Percentiles rank a stretch among this genome's conserved stretches.
Conservation (phyloP, 2,888 invertebrate species). For the Ferdinandea cuprea region DNA sequence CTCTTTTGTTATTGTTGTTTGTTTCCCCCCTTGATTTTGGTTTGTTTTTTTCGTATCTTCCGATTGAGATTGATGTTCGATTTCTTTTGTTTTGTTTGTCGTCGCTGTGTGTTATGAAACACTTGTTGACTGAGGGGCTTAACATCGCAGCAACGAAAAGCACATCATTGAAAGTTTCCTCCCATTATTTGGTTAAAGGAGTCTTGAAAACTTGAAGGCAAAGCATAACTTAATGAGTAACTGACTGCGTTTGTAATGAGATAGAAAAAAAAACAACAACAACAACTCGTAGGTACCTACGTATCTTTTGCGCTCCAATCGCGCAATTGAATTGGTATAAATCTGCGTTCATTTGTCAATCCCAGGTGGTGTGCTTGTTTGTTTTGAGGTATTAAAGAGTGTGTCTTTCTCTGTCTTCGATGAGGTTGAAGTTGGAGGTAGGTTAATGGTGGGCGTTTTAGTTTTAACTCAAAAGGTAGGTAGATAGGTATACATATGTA, state of each 20-base stretch:
- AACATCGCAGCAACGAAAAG: background rate
- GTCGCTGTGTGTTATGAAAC: slow-evolving; percentile 14
- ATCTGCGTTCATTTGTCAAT: slow-evolving; percentile 57
- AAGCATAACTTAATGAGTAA: background rate
- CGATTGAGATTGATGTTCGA: slow-evolving; percentile 40
- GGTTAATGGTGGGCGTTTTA: slow-evolving; percentile 28
- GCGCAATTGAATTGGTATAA: slow-evolving; percentile 57
- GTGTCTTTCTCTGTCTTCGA: slow-evolving; percentile 19
- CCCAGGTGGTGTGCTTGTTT: slow-evolving; percentile 32
- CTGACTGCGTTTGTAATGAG: slow-evolving; percentile 38
- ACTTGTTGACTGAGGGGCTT: slow-evolving; percentile 62
- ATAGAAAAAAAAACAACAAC: slow-evolving; percentile 22
- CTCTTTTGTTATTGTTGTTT: slow-evolving; percentile 20
- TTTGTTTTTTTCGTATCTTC: slow-evolving; percentile 39
- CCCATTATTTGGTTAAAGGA: slow-evolving; percentile 46
- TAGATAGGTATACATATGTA: slow-evolving; percentile 3
- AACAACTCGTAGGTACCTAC: too few species aligned
- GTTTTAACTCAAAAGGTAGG: background rate
- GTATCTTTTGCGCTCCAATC: slow-evolving; percentile 62
- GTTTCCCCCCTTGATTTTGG: background rate
- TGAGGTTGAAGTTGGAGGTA: background rate
- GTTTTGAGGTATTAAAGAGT: background rate
- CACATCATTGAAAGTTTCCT: slow-evolving; percentile 47
- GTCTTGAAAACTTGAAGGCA: background rate
- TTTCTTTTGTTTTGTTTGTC: slow-evolving; percentile 21